Evolutionary conservation across 2,113 vertebrate species (phyloP).

Genomic region (Erythrolamprus reginae): DNA sequence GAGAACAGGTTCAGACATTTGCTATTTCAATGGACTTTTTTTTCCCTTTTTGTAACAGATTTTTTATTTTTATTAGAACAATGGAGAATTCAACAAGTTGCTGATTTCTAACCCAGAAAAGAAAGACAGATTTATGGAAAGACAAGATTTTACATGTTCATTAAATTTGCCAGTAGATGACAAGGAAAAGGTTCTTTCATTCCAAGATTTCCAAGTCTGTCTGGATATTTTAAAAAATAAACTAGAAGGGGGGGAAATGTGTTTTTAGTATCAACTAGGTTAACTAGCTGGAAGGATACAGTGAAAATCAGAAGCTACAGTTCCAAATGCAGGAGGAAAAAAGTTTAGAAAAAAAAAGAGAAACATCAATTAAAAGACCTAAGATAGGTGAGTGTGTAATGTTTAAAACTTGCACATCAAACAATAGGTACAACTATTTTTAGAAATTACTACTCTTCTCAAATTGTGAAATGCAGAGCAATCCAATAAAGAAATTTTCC

Average conservation of each 20-base stretch:
- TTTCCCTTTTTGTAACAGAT: background rate
- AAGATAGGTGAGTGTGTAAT: background rate
- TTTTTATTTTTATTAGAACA: background rate
- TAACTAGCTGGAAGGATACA: background rate
- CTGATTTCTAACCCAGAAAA: background rate
- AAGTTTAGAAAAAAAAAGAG: background rate
- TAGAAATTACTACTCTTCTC: background rate
- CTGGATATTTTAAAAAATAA: background rate
- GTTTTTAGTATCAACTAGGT: background rate
- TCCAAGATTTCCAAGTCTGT: background rate
- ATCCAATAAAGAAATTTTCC: background rate
- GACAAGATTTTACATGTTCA: background rate
- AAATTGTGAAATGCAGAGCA: background rate
- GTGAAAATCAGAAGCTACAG: background rate
- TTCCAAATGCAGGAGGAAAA: background rate
- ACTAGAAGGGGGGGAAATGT: background rate
- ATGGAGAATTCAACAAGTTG: background rate
- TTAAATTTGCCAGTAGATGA: background rate
- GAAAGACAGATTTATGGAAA: background rate
- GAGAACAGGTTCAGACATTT: background rate
- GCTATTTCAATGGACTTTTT: background rate
- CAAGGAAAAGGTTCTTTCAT: background rate
- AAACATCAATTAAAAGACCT: background rate
- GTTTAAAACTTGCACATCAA: background rate
- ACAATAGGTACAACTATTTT: background rate